Base-by-base conservation (phyloP, 1,140 invertebrate species). In the Eufriesea mexicana region DNA sequence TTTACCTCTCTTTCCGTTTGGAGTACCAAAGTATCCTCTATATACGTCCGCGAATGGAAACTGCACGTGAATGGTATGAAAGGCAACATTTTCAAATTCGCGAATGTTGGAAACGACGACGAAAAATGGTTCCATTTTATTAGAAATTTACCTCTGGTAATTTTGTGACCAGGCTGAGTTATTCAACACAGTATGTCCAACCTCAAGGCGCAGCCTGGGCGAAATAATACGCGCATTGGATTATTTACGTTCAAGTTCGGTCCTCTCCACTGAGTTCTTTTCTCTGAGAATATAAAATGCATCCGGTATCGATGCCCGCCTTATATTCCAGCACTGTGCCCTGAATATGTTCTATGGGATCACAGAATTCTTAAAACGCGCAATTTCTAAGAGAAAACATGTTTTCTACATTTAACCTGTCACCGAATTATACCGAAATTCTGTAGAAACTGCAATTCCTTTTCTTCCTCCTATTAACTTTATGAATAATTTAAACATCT, bases 231-330 rank as follows among this genome's bases (percentile, higher is more conserved):
- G 64, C 16, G 68, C 18, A 28, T 23, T 51, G 68, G 59, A 42
- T 86, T 87, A 87, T 87, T 87, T 86, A 87, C 79, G 85, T 79
- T 79, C 61, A 71, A 72, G 67, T 79, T 68, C 62, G 47, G 42
- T 59, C 25, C 47, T 54, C 28, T 68, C 71, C 47, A 47, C 28
- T 45, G 62, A 68, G 68, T 86, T 35, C 67, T 54, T 67, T 25
- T 47, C 73, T 28, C 67, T 47, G 78, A 77, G 75, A 72, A 75
- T 81, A 76, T 86, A 86, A 86, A 87, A 83, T 64, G 75, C 71
- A 86, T 79, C 74, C 59, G 70, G 80, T 76, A 87, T 87, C 80
- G 80, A 86, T 86, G 74, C 70, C 75, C 64, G 55, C 61, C 73
- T 86, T 86, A 86, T 70, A 72, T 86, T 86, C 74, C 4, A 57